Percentiles rank a stretch among this genome's conserved stretches.
phyloP scores from a whole-genome alignment of 37 sponge, comb jelly and placozoan species.

The Cliona cf. orientalis region DNA sequence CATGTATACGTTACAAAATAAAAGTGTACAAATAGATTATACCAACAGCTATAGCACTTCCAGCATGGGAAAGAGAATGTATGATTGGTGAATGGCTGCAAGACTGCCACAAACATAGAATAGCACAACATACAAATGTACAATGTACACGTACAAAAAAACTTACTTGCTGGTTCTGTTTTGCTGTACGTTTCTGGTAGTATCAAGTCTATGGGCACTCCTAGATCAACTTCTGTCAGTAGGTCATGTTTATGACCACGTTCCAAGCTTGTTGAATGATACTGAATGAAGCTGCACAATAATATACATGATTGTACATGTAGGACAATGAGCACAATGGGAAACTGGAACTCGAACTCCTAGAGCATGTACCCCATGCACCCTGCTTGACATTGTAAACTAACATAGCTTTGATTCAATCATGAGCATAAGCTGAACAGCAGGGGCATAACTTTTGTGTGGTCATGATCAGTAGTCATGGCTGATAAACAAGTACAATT shows the following conservation, averaged over 20 bases:
- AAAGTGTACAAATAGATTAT: not conserved
- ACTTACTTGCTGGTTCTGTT: constrained; percentile 24
- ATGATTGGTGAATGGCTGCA: not conserved
- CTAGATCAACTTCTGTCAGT: constrained; percentile 95
- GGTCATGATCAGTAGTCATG: no score
- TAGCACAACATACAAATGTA: not conserved
- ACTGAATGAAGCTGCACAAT: constrained; percentile 87
- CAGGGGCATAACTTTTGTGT: no score
- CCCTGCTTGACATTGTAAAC: no score
- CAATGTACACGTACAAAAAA: not conserved
- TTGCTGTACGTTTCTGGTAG: constrained; percentile 75
- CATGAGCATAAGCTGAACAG: no score
- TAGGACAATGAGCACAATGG: not conserved
- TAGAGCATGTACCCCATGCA: no score
- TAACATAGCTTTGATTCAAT: no score
- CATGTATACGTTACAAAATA: not conserved
- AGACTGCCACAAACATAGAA: not conserved
- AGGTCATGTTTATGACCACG: constrained; percentile 95
- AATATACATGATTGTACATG: not conserved
- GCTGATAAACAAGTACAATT: no score
- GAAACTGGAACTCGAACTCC: not conserved
- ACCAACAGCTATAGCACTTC: not conserved
- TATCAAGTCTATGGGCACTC: constrained; percentile 93
- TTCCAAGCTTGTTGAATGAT: constrained; percentile 96
- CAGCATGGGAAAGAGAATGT: not conserved